Percentiles rank a stretch among this genome's conserved stretches.
phyloP scores from a whole-genome alignment of 2,888 invertebrate genomes.

The Andrena trimmerana region DNA sequence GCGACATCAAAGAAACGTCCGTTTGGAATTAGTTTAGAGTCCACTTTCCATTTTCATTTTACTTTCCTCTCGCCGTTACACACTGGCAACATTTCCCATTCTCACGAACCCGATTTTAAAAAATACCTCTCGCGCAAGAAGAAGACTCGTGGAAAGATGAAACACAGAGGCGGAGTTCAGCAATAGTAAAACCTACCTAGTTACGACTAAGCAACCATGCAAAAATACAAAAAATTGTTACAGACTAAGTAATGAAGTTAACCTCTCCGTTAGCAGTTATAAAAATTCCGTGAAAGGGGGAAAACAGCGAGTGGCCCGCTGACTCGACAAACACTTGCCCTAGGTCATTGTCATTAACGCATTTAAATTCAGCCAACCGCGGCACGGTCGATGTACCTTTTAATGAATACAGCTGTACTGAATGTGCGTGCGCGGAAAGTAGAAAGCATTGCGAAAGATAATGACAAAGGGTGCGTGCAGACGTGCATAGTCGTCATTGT shows the following conservation, averaged over 20 bases:
- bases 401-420: constrained; percentile 49
- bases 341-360: constrained; percentile 48
- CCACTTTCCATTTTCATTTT: constrained; percentile 72
- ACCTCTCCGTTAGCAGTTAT: too few species aligned
- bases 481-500: constrained; percentile 33
- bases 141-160: neutral
- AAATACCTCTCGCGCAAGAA: neutral
- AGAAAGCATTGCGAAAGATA: constrained; percentile 69
- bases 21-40: constrained; percentile 61
- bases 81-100: constrained; percentile 41
- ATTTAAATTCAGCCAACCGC: constrained; percentile 60
- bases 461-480: constrained; percentile 48
- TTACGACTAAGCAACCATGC: too few species aligned
- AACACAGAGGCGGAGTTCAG: neutral
- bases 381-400: constrained; percentile 42
- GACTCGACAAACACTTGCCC: neutral
- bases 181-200: too few species aligned
- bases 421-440: constrained; percentile 60
- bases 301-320: neutral
- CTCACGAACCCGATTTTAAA: neutral
- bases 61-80: constrained; percentile 62
- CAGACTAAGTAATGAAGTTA: too few species aligned
- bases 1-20: constrained; percentile 50
- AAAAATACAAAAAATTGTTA: too few species aligned
- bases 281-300: neutral